Evolutionary conservation across 2,797 vertebrate genomes (phyloP).

Genomic region (Cuniculus paca): DNA sequence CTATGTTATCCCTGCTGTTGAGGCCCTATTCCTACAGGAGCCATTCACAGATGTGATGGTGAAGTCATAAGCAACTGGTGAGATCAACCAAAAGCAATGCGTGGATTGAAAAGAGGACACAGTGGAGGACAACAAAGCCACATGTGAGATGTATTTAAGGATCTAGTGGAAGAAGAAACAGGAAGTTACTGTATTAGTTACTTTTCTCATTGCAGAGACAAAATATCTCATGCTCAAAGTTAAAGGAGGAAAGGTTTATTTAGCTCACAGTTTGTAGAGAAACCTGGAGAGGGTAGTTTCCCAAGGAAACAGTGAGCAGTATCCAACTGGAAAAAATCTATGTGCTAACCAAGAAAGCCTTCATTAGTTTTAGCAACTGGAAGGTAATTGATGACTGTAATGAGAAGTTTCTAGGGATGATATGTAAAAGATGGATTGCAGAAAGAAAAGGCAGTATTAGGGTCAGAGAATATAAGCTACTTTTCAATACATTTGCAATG

Average conservation of each 20-base stretch:
- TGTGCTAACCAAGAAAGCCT: neutral
- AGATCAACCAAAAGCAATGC: neutral
- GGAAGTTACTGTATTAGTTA: neutral
- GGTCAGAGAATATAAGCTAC: neutral
- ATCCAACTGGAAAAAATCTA: no score
- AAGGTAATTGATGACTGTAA: neutral
- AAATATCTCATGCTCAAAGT: neutral
- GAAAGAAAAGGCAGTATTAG: neutral
- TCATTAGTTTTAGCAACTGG: neutral
- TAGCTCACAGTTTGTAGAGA: neutral
- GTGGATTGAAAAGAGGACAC: neutral
- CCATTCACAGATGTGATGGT: neutral
- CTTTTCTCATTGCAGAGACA: neutral
- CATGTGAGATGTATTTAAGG: neutral
- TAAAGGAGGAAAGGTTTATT: neutral
- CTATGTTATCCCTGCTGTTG: neutral
- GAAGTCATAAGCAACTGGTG: neutral
- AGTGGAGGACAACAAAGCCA: neutral
- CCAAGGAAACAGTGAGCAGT: neutral
- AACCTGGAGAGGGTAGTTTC: neutral
- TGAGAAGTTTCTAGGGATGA: neutral
- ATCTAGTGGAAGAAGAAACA: neutral
- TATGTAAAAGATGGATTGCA: neutral
- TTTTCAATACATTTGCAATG: neutral
- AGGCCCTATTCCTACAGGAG: neutral